Base-by-base conservation (phyloP, 1,140 invertebrate species). In the Euura lappo region DNA sequence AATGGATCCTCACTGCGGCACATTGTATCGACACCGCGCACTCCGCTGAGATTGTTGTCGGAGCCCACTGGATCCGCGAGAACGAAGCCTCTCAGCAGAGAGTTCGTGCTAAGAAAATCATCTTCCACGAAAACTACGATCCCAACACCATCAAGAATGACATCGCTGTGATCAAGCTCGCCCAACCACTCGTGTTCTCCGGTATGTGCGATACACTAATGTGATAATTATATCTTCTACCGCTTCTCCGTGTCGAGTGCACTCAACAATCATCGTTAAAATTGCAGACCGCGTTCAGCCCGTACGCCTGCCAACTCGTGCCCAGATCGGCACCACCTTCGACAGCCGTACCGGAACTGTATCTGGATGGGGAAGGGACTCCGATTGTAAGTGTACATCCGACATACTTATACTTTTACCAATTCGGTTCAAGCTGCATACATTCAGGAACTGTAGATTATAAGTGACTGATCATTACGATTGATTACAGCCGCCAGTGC, bases 1-100 rank as follows among this genome's bases (percentile, higher is more conserved):
- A 86, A 28, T 91, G 88, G 88, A 81, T 92, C 6, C 71, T 93
- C 13, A 90, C 90, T 4, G 91, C 92, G 4, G 92, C 90, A 7
- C 92, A 93, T 75, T 93, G 92, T 79, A 85, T 87, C 69, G 87
- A 71, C 11, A 8, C 69, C 6, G 69, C 8, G 1, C 11, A 3
- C 69, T 7, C 45, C n/a, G 73, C 72, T 1, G 6, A 4, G 13
- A 70, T 78, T 0, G 65, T 78, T 65, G 44, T 73, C 46, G 72
- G 67, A 47, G 72, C 72, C 51, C 68, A 73, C 6, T 60, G 70
- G 42, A 47, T 70, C 6, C 42, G 60, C 10, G 46, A 70, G 11
- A 8, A 70, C 65, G 72, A 73, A 46, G n/a, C 8, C 11, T 42
- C n/a, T 6, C 65, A 66, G 44, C 5, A 8, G 6, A 60, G 44